Base-by-base conservation (phyloP, 1,140 invertebrate genomes). In the Pristionchus pacificus region DNA sequence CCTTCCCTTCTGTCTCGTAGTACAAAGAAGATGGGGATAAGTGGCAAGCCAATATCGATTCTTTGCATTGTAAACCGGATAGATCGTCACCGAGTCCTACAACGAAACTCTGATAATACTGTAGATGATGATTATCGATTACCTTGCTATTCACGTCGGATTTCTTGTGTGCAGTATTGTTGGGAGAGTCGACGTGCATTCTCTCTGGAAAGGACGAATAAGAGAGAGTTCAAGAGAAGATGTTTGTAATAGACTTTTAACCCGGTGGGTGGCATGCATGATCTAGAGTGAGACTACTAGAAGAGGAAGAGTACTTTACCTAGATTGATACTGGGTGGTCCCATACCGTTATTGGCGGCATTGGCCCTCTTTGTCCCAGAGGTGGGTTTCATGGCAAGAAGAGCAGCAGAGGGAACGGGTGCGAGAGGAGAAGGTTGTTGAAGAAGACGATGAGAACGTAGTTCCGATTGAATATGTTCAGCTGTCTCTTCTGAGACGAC, bases 101-200 rank as follows among this genome's bases (percentile, higher is more conserved):
- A 49, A 49, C 38, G 38, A 49, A n/a, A n/a, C 57, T 67, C 19
- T 70, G 10, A n/a, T 73, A 27, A 3, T 27, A 14, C 57, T 1
- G 24, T 71, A 31, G 15, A 74, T 49, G 38, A 10, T 49, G 38
- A 49, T 13, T 31, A 72, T 71, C 15, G 49, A 31, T 0, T 62
- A 83, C 81, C 60, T 83, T 83, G 66, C 78, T 80, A 70, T 84
- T 84, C 14, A 83, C 81, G 69, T 83, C 81, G 57, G 78, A 73
- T 63, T 83, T 83, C 68, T 83, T 83, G 38, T 82, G 82, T n/a
- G 81, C 79, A 3, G 80, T 79, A 66, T 82, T 82, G 31, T 80
- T 83, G 31, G 76, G 71, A 19, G 72, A 69, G 30, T 82, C 80
- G 66, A 75, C 19, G 38, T 49, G 19, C 19, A 49, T 6, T 49